These are phyloP conservation scores for Illadopsis cleaveri DNA, from an alignment of 2,113 vertebrate genomes.

Conservation along the genomic window DNA sequence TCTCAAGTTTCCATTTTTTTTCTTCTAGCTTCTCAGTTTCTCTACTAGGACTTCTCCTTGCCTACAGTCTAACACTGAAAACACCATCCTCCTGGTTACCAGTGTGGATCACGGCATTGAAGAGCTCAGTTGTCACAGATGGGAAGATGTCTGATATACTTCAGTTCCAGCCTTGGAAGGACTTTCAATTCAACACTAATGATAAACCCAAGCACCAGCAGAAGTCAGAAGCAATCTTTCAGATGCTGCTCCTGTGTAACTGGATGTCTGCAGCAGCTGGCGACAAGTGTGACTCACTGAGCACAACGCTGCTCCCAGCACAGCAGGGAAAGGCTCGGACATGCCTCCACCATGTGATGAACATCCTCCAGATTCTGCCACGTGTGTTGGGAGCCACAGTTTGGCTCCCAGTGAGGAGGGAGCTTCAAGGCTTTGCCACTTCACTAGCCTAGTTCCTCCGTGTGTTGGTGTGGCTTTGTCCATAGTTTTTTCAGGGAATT, in stretches of 20 bases:
- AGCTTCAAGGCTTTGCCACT: background rate
- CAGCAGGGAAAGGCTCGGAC: fast-evolving
- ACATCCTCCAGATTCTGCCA: background rate
- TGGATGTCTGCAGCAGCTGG: background rate
- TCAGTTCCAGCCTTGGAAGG: background rate
- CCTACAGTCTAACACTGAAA: background rate
- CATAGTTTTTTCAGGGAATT: background rate
- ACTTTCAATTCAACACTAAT: background rate
- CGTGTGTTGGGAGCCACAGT: background rate
- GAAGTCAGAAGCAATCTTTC: background rate
- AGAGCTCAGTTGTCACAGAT: background rate
- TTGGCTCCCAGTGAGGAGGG: background rate
- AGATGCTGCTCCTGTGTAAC: background rate
- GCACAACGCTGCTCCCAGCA: fast-evolving
- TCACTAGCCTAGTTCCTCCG: background rate
- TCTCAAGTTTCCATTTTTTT: background rate
- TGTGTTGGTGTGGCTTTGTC: background rate
- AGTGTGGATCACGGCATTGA: fast-evolving
- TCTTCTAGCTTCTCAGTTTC: background rate
- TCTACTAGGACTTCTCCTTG: background rate
- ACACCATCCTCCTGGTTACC: background rate
- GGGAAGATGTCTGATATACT: background rate
- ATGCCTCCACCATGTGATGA: background rate
- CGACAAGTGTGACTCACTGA: background rate
- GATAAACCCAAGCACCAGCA: background rate